These are phyloP conservation scores for Drosophila peninsularis DNA, from an alignment of 2,888 invertebrate genomes.

Conservation along the genomic window DNA sequence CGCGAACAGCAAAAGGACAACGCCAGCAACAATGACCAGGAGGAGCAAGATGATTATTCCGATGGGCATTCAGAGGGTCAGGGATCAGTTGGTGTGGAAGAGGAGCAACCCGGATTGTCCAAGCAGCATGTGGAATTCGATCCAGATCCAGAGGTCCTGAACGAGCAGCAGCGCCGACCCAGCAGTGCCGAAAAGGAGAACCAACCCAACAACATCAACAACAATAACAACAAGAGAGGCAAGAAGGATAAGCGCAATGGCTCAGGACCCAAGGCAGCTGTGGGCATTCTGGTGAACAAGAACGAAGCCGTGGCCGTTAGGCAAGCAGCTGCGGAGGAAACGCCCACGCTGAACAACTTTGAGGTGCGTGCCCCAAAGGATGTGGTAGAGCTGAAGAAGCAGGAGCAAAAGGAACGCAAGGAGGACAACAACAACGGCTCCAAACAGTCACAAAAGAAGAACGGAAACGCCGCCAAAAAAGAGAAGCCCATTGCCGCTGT, in stretches of 20 bases:
- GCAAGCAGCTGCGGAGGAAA: slow-evolving; percentile 75
- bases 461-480: slow-evolving; percentile 57
- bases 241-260: slow-evolving; percentile 81
- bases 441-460: slow-evolving; percentile 63
- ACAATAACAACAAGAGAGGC: slow-evolving; percentile 55
- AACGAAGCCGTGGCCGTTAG: slow-evolving; percentile 76
- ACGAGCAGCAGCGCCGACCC: slow-evolving; percentile 52
- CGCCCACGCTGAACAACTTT: slow-evolving; percentile 88
- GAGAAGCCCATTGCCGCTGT: slow-evolving; percentile 51
- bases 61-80: slow-evolving; percentile 80
- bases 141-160: slow-evolving; percentile 82
- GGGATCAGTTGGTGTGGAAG: slow-evolving; percentile 68
- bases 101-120: slow-evolving; percentile 75
- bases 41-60: slow-evolving; percentile 76
- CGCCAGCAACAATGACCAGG: slow-evolving; percentile 58
- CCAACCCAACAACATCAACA: slow-evolving; percentile 45
- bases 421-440: slow-evolving; percentile 51
- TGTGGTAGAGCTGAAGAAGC: slow-evolving; percentile 85
- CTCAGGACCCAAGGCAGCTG: slow-evolving; percentile 56
- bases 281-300: slow-evolving; percentile 84
- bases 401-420: slow-evolving; percentile 72
- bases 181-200: slow-evolving; percentile 81
- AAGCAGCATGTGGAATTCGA: slow-evolving; percentile 83
- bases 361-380: slow-evolving; percentile 93
- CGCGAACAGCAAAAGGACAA: slow-evolving; percentile 77